These are phyloP conservation scores for Bombus consobrinus DNA, from an alignment of 1,140 invertebrate genomes.

Conservation along the genomic window DNA sequence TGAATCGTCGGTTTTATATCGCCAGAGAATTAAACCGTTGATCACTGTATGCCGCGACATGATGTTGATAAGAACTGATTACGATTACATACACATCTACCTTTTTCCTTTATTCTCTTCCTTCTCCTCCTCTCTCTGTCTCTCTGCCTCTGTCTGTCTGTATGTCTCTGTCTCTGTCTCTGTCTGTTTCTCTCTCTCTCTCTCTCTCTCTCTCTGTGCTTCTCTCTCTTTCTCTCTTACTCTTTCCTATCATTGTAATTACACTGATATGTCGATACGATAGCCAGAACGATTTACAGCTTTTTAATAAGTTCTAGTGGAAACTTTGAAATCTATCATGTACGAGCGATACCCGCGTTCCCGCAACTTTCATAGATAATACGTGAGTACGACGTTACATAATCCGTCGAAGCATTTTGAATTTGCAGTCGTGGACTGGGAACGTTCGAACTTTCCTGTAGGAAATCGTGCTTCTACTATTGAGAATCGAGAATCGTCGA, in stretches of 20 bases:
- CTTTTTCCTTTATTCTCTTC: no score
- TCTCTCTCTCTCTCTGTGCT: neutral
- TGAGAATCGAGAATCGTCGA: neutral
- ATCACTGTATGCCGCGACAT: neutral
- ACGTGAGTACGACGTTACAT: neutral
- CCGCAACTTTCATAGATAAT: slow-evolving; percentile 23
- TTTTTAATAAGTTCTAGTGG: slow-evolving; percentile 32
- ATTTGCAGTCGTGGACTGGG: neutral
- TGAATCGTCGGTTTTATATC: slow-evolving; percentile 18
- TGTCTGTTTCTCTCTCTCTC: neutral
- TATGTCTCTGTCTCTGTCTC: neutral
- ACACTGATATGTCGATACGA: neutral
- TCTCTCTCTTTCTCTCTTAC: neutral
- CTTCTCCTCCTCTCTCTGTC: neutral
- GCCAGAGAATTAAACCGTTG: neutral
- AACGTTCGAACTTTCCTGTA: neutral
- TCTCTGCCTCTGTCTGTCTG: neutral
- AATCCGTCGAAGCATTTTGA: slow-evolving; percentile 1
- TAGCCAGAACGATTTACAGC: slow-evolving; percentile 1
- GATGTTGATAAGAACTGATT: slow-evolving; percentile 39
- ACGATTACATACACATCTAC: slow-evolving; percentile 23
- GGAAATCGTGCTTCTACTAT: no score
- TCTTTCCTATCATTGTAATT: neutral
- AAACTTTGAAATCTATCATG: slow-evolving; percentile 37
- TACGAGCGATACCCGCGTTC: neutral